These are phyloP conservation scores for Rhogogaster chlorosoma DNA, from an alignment of 2,888 invertebrate genomes.

Conservation along the genomic window DNA sequence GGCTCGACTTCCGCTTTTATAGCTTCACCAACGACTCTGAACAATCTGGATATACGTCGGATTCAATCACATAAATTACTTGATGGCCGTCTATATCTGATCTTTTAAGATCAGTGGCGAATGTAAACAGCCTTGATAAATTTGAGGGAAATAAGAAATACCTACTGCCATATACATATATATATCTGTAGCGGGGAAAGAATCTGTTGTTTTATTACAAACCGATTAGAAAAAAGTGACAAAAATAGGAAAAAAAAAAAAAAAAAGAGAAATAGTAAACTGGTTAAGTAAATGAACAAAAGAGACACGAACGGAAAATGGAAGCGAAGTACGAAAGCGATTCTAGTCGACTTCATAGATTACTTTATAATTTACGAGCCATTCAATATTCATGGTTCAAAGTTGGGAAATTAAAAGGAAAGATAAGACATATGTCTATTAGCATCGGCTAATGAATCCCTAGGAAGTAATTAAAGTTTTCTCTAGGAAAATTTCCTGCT, in stretches of 20 bases:
- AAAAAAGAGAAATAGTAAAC: conserved; percentile 16
- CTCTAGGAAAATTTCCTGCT: conserved; percentile 67
- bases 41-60: conserved; percentile 29
- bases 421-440: conserved; percentile 71
- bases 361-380: conserved; percentile 61
- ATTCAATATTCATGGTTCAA: conserved; percentile 70
- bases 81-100: conserved; percentile 12
- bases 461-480: conserved; percentile 75
- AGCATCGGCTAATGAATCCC: conserved; percentile 74
- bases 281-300: background rate
- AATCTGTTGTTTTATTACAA: background rate
- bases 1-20: conserved; percentile 41
- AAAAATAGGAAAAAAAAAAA: background rate
- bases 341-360: background rate
- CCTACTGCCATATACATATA: background rate
- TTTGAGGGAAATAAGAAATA: background rate
- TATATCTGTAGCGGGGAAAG: background rate
- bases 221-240: background rate
- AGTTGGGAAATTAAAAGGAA: conserved; percentile 64
- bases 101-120: conserved; percentile 34
- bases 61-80: conserved; percentile 47
- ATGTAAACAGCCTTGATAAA: conserved; percentile 28
- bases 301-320: background rate
- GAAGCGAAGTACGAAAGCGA: conserved; percentile 1
- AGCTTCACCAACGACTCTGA: conserved; percentile 31